Evolutionary conservation across 2,888 invertebrate genomes (phyloP).

Genomic region (Ellobium chinense): DNA sequence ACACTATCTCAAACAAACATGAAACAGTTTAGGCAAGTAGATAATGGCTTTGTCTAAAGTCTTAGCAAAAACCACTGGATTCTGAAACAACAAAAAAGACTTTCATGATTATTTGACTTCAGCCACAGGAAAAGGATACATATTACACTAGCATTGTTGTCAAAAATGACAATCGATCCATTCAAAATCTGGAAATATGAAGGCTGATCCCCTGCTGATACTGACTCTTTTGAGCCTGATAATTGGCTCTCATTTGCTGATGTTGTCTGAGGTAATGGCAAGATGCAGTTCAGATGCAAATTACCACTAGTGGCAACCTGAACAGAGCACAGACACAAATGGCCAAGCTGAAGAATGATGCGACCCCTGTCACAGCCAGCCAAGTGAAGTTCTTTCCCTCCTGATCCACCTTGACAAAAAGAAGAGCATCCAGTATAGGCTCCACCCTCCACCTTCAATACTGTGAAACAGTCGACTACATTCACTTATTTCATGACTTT

Average conservation of each 20-base stretch:
- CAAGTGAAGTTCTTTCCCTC: no score
- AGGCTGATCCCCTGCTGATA: not conserved
- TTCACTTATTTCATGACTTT: no score
- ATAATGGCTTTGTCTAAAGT: no score
- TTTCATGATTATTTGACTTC: no score
- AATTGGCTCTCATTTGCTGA: not conserved
- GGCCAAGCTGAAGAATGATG: not conserved
- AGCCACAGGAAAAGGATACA: slow-evolving; percentile 54
- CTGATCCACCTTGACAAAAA: no score
- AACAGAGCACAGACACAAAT: slow-evolving; percentile 7
- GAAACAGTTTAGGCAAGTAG: no score
- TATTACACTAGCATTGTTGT: slow-evolving; percentile 17
- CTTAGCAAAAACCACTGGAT: no score
- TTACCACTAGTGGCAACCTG: not conserved
- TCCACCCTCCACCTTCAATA: no score
- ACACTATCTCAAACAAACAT: no score
- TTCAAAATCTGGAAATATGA: slow-evolving; percentile 33
- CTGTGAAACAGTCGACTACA: no score
- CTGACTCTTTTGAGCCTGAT: not conserved
- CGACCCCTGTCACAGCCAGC: slow-evolving; percentile 37
- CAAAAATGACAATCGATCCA: slow-evolving; percentile 42
- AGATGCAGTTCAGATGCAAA: not conserved
- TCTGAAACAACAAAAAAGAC: no score
- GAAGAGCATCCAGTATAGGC: no score
- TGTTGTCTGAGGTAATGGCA: slow-evolving; percentile 22